Conservation (phyloP, 2,888 invertebrate species). For the Lumbricus terrestris region DNA sequence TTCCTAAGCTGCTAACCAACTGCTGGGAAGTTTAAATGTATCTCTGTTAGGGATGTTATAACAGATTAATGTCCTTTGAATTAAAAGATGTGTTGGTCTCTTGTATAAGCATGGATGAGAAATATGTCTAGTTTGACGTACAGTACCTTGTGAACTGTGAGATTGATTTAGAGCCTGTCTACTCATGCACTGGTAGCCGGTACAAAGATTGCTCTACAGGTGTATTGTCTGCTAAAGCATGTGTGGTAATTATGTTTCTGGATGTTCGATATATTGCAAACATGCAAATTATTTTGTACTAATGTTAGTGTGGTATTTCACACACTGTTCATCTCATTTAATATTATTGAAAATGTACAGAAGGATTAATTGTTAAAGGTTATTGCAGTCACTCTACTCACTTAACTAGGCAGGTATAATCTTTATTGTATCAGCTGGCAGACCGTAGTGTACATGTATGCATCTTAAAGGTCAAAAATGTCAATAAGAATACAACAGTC, state of each 20-base stretch:
- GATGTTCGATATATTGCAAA: neutral
- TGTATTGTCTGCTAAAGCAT: neutral
- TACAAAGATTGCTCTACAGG: neutral
- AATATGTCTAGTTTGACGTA: neutral
- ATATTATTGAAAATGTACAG: neutral
- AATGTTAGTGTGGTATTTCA: neutral
- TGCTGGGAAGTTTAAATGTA: neutral
- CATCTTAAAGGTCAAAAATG: too few species aligned
- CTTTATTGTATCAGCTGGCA: neutral
- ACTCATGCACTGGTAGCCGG: neutral
- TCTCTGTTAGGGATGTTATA: neutral
- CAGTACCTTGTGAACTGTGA: neutral
- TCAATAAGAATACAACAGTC: too few species aligned
- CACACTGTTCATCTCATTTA: neutral
- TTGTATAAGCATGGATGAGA: neutral
- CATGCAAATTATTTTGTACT: neutral
- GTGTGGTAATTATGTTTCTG: neutral
- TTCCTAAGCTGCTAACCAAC: neutral
- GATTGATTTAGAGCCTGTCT: neutral
- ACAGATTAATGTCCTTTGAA: neutral
- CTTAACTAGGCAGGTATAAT: neutral
- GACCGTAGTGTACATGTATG: too few species aligned
- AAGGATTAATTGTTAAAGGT: neutral
- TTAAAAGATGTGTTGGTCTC: neutral
- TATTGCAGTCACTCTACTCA: neutral